Percentiles rank a stretch among this genome's conserved stretches.
Conservation (phyloP, 2,797 vertebrate species). For the Danionella dracula region DNA sequence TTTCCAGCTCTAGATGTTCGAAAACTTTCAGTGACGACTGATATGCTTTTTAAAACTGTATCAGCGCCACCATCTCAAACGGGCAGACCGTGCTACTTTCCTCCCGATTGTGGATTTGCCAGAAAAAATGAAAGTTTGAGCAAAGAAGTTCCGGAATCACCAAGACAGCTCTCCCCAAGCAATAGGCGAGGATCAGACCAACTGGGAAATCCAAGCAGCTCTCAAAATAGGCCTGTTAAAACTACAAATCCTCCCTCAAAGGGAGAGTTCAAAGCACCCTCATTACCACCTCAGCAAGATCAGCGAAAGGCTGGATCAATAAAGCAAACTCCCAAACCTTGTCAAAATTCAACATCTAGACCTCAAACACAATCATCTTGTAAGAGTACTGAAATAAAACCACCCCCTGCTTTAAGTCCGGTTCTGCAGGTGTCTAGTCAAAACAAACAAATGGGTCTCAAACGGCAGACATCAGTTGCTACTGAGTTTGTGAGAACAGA, state of each 20-base stretch:
- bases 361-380: slow-evolving; percentile 2
- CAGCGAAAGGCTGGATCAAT: not conserved
- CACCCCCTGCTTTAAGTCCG: not conserved
- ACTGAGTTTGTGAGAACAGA: slow-evolving; percentile 5
- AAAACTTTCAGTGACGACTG: slow-evolving; percentile 18
- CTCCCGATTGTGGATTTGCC: slow-evolving; percentile 31
- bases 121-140: slow-evolving; percentile 27
- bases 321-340: not conserved
- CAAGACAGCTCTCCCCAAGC: slow-evolving; percentile 24
- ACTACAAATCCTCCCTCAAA: slow-evolving; percentile 49
- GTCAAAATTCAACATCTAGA: not conserved
- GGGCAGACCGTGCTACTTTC: slow-evolving; percentile 34
- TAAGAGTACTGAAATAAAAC: slow-evolving; percentile 20
- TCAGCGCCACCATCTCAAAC: slow-evolving; percentile 31
- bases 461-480: slow-evolving; percentile 15
- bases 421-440: not conserved
- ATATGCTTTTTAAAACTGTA: slow-evolving; percentile 4
- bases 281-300: slow-evolving; percentile 39
- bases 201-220: slow-evolving; percentile 21
- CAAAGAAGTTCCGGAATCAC: not conserved
- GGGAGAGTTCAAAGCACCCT: not conserved
- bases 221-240: slow-evolving; percentile 53
- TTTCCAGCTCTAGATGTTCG: slow-evolving; percentile 31
- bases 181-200: not conserved
- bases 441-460: slow-evolving; percentile 1